A percentile compares a stretch with the other conserved stretches of the same genome.
Evolutionary conservation across 2,888 invertebrate genomes (phyloP).

Genomic region (Cantharis rufa): DNA sequence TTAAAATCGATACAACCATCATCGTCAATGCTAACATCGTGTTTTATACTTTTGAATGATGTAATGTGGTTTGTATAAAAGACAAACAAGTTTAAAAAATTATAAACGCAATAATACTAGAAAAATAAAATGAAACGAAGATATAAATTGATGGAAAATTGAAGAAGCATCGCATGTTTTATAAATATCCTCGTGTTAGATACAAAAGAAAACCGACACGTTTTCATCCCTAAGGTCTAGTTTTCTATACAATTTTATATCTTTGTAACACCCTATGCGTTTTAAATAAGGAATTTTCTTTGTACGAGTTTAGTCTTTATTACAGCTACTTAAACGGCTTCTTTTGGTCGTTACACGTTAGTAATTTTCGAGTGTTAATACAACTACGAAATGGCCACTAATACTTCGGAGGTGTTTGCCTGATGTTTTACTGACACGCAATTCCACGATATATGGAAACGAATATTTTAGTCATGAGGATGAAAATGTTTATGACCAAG

Average conservation of each 20-base stretch:
- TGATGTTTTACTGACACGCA: constrained; percentile 53
- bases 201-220: constrained; percentile 25
- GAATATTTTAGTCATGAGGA: neutral
- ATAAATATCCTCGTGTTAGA: constrained; percentile 29
- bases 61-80: neutral
- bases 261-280: constrained; percentile 22
- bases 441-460: constrained; percentile 37
- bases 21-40: constrained; percentile 7
- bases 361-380: constrained; percentile 53
- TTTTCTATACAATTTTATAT: constrained; percentile 17
- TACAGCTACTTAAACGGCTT: constrained; percentile 2
- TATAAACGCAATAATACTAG: neutral
- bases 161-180: constrained; percentile 36
- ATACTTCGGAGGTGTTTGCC: constrained; percentile 55
- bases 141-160: constrained; percentile 24
- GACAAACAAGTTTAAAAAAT: neutral
- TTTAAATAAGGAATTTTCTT: constrained; percentile 1
- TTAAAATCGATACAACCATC: constrained; percentile 19
- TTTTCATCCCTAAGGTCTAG: constrained; percentile 11
- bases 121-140: constrained; percentile 18
- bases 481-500: neutral
- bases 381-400: constrained; percentile 57
- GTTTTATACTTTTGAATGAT: constrained; percentile 7
- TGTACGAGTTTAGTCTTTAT: constrained; percentile 12
- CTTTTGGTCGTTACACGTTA: constrained; percentile 17